Evolutionary conservation across 1,140 invertebrate species (phyloP), one percentile per base, ranked within the genome.

Genomic region (Cherax destructor): DNA sequence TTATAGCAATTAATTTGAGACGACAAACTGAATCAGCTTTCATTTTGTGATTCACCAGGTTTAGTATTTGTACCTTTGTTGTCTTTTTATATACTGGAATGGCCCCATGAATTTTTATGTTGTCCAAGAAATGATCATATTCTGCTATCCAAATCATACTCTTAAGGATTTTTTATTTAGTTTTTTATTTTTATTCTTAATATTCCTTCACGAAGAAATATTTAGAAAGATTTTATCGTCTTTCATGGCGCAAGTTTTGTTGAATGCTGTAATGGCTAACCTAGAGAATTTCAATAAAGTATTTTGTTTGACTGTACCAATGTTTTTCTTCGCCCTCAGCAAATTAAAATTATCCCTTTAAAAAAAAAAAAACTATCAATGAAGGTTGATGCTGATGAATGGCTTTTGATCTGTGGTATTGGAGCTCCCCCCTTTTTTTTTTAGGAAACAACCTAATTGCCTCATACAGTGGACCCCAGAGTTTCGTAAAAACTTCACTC

Each of bases 281-380:
- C 69, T 84, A 90, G 81, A 86, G 88, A 79, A 85, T 77, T 86
- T 85, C 88, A 91, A 91, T 91, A 91, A 91, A 91, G 88, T 91
- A 91, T 91, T 91, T 91, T 91, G 88, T 91, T 91, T 91, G 88
- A 91, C 88, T 91, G 88, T 91, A 91, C 7, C 78, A 13, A 47
- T 65, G 13, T 65, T 47, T 56, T 83, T 16, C 59, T 83, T 65
- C 4, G 1, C 77, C 77, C 52, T 41, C 2, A 41, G 30, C 30
- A 41, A 41, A 41, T 41, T 41, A 41, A 41, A 41, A 0, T 41
- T 41, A 41, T 41, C 30, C 30, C 30, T 41, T 41, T 41, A 2
- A 2, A 41, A 41, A 41, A 41, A 41, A 41, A 41, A 41, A 41
- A 41, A 41, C 0, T 1, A 41, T 41, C 30, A 41, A 41, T 41